phyloP scores from a whole-genome alignment of 2,797 vertebrate genomes.

The Tapera naevia region DNA sequence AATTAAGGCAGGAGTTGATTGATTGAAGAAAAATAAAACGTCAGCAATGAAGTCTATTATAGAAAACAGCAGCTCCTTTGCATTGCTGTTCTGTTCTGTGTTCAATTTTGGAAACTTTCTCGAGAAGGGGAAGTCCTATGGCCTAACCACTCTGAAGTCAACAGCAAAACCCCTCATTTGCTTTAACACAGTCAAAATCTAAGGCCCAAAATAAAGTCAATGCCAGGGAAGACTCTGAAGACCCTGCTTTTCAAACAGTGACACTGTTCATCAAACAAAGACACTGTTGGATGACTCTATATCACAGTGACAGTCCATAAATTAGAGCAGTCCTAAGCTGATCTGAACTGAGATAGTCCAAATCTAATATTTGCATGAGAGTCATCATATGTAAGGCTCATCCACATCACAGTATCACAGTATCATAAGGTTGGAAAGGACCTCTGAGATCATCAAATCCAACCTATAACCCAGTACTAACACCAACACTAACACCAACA shows the following conservation, averaged over 20 bases:
- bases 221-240: neutral
- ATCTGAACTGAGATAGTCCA: neutral
- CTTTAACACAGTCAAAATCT: neutral
- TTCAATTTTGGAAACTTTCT: neutral
- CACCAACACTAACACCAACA: too few relatives aligned
- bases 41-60: neutral
- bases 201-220: neutral
- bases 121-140: neutral
- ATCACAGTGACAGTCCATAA: neutral
- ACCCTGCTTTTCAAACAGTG: neutral
- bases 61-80: slow-evolving; percentile 18
- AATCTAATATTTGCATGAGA: accelerated
- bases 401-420: too few relatives aligned
- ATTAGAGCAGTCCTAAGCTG: neutral
- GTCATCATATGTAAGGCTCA: neutral
- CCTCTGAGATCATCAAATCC: too few relatives aligned
- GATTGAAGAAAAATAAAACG: slow-evolving; percentile 45
- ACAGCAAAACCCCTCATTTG: neutral
- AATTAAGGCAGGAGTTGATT: slow-evolving; percentile 63
- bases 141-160: neutral
- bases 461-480: too few relatives aligned
- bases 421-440: too few relatives aligned
- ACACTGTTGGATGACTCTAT: too few relatives aligned
- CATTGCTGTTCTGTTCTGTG: neutral
- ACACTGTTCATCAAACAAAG: too few relatives aligned